Evolutionary conservation across 2,888 invertebrate genomes (phyloP).

Genomic region (Quadriops clusia): DNA sequence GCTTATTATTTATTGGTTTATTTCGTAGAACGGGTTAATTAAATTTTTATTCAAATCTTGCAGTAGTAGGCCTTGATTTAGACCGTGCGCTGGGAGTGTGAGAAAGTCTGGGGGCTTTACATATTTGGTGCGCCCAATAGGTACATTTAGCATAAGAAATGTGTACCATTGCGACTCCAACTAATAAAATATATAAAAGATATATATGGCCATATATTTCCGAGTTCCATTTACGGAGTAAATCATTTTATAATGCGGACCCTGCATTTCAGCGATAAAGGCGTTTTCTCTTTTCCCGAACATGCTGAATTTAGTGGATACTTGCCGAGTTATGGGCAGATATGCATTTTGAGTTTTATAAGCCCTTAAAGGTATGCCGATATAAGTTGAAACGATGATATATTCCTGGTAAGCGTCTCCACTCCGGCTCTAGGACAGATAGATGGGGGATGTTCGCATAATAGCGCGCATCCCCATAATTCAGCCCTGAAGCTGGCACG

Average conservation of each 20-base stretch:
- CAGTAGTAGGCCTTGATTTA: too few species aligned
- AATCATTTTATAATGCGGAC: slow-evolving; percentile 33
- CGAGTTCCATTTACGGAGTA: slow-evolving; percentile 30
- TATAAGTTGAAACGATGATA: slow-evolving; percentile 27
- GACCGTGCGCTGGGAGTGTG: too few species aligned
- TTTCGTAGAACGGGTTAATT: too few species aligned
- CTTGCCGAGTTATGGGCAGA: slow-evolving; percentile 27
- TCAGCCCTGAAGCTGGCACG: too few species aligned
- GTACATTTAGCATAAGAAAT: too few species aligned
- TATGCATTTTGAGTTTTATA: slow-evolving; percentile 31
- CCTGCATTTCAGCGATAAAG: slow-evolving; percentile 32
- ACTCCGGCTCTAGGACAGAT: slow-evolving; percentile 13
- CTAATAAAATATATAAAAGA: slow-evolving; percentile 29
- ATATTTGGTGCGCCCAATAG: too few species aligned
- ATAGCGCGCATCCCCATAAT: too few species aligned
- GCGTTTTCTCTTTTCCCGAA: slow-evolving; percentile 24
- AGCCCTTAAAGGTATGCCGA: slow-evolving; percentile 27
- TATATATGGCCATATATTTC: slow-evolving; percentile 30
- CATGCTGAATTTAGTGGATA: slow-evolving; percentile 27
- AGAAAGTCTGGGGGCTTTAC: too few species aligned
- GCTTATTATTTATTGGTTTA: too few species aligned
- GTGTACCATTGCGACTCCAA: too few species aligned
- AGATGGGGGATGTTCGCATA: slow-evolving; percentile 10
- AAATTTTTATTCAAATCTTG: too few species aligned
- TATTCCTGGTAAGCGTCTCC: slow-evolving; percentile 22